phyloP scores from a whole-genome alignment of 2,797 vertebrate species.

The Mormyrops attenuatus region DNA sequence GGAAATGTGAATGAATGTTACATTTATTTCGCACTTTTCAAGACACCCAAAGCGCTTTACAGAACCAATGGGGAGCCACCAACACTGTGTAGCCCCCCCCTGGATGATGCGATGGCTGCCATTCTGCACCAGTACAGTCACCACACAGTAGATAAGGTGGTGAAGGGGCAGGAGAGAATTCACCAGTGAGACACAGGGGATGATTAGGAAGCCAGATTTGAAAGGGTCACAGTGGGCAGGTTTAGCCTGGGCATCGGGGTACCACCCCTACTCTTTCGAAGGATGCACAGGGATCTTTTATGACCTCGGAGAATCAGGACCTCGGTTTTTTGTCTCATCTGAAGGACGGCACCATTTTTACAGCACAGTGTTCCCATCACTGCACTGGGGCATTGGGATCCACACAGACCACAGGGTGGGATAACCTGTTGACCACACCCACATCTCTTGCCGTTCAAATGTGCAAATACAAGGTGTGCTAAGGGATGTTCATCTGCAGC shows the following conservation, averaged over 20 bases:
- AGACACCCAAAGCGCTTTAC: background rate
- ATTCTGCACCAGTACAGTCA: background rate
- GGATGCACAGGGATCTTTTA: background rate
- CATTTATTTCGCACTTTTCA: background rate
- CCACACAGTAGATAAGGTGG: background rate
- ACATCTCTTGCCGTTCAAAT: background rate
- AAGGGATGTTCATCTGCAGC: background rate
- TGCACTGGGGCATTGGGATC: background rate
- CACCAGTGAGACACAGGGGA: background rate
- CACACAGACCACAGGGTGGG: background rate
- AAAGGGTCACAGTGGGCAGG: background rate
- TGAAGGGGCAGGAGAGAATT: background rate
- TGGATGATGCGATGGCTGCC: background rate
- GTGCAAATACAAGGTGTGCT: background rate
- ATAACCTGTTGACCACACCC: background rate
- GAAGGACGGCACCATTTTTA: background rate
- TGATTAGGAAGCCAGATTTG: background rate
- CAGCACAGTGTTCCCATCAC: background rate
- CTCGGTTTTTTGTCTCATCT: background rate
- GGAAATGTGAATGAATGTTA: background rate
- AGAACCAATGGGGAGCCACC: background rate
- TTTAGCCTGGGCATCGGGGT: background rate
- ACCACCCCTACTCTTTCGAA: background rate
- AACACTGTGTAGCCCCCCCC: background rate
- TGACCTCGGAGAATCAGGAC: background rate